phyloP scores from a whole-genome alignment of 2,888 invertebrate genomes.

The Phengaris arion region DNA sequence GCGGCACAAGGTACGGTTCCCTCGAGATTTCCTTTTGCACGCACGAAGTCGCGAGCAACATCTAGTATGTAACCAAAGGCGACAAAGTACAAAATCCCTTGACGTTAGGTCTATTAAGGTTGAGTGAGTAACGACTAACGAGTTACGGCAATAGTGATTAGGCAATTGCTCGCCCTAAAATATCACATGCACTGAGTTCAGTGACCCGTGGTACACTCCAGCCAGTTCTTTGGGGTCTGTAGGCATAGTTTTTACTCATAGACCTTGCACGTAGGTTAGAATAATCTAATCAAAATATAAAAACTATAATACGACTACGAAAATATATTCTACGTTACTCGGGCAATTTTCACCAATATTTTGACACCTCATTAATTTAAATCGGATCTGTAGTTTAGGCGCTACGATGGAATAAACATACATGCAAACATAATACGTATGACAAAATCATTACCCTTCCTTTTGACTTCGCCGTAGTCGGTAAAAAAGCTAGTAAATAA shows the following conservation, averaged over 20 bases:
- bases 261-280: background rate
- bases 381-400: too few relatives aligned
- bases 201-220: background rate
- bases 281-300: background rate
- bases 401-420: too few relatives aligned
- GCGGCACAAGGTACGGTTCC: too few relatives aligned
- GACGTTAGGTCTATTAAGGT: background rate
- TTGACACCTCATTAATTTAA: too few relatives aligned
- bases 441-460: too few relatives aligned
- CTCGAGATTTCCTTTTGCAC: too few relatives aligned
- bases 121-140: background rate
- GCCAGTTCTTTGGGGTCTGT: background rate
- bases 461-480: too few relatives aligned
- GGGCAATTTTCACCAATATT: too few relatives aligned
- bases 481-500: too few relatives aligned
- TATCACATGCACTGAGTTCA: conserved; percentile 10
- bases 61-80: background rate
- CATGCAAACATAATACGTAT: too few relatives aligned
- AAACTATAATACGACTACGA: background rate
- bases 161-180: conserved; percentile 17
- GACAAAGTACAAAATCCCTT: background rate
- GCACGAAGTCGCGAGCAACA: too few relatives aligned
- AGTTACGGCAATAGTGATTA: conserved; percentile 8
- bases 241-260: background rate
- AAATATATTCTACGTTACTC: too few relatives aligned